Conservation (phyloP, 2,888 invertebrate species). For the Lydus trimaculatus region DNA sequence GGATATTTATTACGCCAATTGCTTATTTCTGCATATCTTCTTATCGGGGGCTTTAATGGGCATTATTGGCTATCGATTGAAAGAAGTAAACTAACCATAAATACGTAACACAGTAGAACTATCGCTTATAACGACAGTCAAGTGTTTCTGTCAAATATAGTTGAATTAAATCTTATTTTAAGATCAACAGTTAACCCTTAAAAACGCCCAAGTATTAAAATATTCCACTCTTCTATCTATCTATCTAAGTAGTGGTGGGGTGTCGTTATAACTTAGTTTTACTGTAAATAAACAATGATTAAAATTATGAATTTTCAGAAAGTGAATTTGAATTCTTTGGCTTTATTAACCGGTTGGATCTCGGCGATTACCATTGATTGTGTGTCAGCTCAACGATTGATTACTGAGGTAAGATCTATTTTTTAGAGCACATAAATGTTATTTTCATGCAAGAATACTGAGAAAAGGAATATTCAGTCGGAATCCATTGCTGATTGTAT, state of each 20-base stretch:
- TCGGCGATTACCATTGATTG: conserved; percentile 11
- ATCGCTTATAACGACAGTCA: neutral
- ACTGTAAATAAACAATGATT: neutral
- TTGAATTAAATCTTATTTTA: too few species aligned
- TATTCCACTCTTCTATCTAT: too few species aligned
- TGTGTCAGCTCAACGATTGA: conserved; percentile 16
- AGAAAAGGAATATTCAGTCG: neutral
- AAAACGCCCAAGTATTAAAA: too few species aligned
- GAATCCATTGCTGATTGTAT: neutral
- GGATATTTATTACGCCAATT: conserved; percentile 13
- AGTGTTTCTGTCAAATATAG: too few species aligned
- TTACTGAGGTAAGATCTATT: conserved; percentile 11
- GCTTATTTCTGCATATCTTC: conserved; percentile 19
- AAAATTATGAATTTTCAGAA: neutral
- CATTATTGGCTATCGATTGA: conserved; percentile 18
- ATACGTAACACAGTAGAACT: neutral
- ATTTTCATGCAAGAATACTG: neutral
- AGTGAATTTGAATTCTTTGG: conserved; percentile 13
- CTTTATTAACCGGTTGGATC: conserved; percentile 20
- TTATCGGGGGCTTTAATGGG: conserved; percentile 21
- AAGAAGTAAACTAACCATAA: conserved; percentile 9
- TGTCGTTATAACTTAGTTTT: neutral
- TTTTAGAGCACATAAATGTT: neutral
- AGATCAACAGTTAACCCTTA: too few species aligned
- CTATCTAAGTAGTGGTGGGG: too few species aligned